These are phyloP conservation scores for Chlamydotis undulata DNA, from an alignment of 2,113 vertebrate species.

Conservation along the genomic window DNA sequence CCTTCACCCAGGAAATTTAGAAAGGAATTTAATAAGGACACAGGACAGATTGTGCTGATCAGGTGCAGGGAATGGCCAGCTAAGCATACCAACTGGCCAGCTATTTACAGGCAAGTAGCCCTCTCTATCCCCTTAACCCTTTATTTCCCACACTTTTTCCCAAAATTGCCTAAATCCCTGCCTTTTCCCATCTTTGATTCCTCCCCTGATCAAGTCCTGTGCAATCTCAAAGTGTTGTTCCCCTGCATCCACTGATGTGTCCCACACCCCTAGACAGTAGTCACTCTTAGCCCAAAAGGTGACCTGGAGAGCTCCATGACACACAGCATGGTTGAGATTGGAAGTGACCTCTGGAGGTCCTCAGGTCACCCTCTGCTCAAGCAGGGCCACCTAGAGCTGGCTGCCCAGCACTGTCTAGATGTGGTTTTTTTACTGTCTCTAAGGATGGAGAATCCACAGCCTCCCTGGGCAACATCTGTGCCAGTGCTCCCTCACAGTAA, in stretches of 20 bases:
- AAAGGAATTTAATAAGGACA: neutral
- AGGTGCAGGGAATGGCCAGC: neutral
- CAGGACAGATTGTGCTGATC: neutral
- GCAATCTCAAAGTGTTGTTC: neutral
- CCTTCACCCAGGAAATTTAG: neutral
- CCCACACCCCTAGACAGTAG: neutral
- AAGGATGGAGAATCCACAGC: neutral
- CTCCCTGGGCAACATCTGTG: too few species aligned
- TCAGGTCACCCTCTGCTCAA: neutral
- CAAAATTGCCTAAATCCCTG: neutral
- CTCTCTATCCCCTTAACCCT: neutral
- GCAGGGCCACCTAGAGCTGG: neutral
- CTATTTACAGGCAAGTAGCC: neutral
- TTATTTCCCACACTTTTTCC: neutral
- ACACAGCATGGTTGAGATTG: neutral
- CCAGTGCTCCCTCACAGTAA: neutral
- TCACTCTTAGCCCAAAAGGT: neutral
- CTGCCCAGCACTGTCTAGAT: neutral
- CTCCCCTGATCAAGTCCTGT: neutral
- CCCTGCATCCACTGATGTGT: neutral
- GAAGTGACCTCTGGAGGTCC: neutral
- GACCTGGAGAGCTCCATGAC: neutral
- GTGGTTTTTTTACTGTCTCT: neutral
- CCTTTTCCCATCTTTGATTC: neutral
- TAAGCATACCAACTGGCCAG: accelerated